Base-by-base conservation (phyloP, 2,113 vertebrate genomes). In the Entelurus aequoreus region DNA sequence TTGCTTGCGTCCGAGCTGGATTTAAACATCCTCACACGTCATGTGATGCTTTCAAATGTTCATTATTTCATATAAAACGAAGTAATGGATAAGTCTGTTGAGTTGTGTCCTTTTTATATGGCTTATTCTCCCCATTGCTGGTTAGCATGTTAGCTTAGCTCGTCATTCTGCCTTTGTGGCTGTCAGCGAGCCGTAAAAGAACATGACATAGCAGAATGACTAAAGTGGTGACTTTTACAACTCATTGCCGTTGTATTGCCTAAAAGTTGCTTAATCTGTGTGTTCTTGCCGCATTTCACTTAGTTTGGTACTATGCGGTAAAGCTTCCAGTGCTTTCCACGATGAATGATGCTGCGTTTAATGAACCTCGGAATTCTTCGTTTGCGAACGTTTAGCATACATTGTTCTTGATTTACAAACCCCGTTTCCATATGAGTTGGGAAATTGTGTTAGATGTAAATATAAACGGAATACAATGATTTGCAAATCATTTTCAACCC, bases 241-340 rank as follows among this genome's bases (percentile, higher is more conserved):
- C 16, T 3, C 6, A 2, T 44, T 1, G 5, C 13, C 4, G 2
- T 8, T 50, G 16, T 15, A 7, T 8, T 48, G 21, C 11, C 4
- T 40, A 4, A 3, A 37, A 36, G 6, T 9, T n/a, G 11, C 14
- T 6, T 47, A 4, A 6, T 8, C 9, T 28, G 1, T 9, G 36
- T 10, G 12, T 2, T 35, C 0, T n/a, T 13, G 6, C 5, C 1
- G 9, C 2, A 37, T 9, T 2, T n/a, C 1, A 10, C 15, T 44
- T 69, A 44, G 46, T 12, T 19, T 5, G 14, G 1, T 12, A 35
- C 1, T 21, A 19, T 12, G 12, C 10, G 6, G 51, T 1, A 46
- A 85, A 84, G 67, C 67, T 89, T 90, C 88, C 88, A 84, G 88
- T 44, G 65, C 82, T 66, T 90, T 88, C 86, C 19, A 54, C 63